Evolutionary conservation across 2,888 invertebrate species (phyloP).

Genomic region (Hirtodrosophila cameraria): DNA sequence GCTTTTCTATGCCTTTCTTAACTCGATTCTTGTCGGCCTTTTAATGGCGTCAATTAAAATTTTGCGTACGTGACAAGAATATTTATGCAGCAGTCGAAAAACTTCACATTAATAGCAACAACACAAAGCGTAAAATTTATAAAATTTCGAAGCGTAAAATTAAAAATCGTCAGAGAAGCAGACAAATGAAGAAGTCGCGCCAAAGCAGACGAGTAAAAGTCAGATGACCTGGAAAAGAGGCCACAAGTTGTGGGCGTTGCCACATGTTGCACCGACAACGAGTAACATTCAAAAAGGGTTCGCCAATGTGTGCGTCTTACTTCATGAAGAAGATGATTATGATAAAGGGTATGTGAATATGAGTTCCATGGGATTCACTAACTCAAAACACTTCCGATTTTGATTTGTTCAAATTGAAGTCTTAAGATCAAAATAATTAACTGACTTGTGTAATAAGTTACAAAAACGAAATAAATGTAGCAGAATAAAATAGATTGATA

Average conservation of each 20-base stretch:
- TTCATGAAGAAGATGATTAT: constrained; percentile 11
- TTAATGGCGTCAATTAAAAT: constrained; percentile 82
- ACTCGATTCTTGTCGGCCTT: constrained; percentile 44
- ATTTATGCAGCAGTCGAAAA: constrained; percentile 45
- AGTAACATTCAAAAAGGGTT: constrained; percentile 38
- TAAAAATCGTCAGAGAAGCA: constrained; percentile 49
- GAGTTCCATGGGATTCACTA: constrained; percentile 5
- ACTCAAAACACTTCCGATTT: constrained; percentile 4
- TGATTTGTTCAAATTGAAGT: neutral
- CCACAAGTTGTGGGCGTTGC: constrained; percentile 57
- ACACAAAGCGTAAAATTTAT: constrained; percentile 66
- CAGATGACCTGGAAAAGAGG: constrained; percentile 51
- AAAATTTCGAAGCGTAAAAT: constrained; percentile 75
- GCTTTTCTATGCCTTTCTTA: constrained; percentile 14
- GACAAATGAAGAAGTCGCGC: constrained; percentile 32
- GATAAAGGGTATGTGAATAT: constrained; percentile 23
- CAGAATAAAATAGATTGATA: neutral
- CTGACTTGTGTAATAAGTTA: neutral
- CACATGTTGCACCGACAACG: constrained; percentile 54
- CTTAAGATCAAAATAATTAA: constrained; percentile 15
- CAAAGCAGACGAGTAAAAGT: constrained; percentile 21
- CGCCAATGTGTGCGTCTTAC: constrained; percentile 1
- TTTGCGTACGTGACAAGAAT: constrained; percentile 82
- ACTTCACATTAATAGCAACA: constrained; percentile 53
- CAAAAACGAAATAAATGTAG: neutral